Base-by-base conservation (phyloP, 2,113 vertebrate genomes). In the Falco punctatus region DNA sequence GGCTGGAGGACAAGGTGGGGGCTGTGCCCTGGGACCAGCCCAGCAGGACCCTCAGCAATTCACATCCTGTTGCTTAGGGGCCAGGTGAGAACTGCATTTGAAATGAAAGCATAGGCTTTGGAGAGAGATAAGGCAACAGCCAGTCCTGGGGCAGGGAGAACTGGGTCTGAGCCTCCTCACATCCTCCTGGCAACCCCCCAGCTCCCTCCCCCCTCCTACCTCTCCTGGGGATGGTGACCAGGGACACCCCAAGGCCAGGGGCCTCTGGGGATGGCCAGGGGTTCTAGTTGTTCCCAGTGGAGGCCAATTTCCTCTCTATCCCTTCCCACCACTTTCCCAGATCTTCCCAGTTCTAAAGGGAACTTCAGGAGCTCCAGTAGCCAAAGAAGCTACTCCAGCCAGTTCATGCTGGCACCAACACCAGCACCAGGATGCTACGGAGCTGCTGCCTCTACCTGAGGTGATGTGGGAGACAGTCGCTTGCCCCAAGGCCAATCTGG, bases 381-480 rank as follows among this genome's bases (percentile, higher is more conserved):
- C 65, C 62, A 15, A 17, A 28, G 33, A 51, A 18, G 27, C 38
- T 27, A 26, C 49, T 48, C 24, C 15, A 35, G 51, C 16, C 0
- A 0, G 2, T 38, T 32, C 3, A 0, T 24, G 21, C 33, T 15
- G 11, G 49, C 83, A 70, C 13, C 33, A 11, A 11, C 48, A 24
- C 5, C 2, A 16, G 18, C 62, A 65, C 28, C 5, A 0, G 4
- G 22, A 22, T 15, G 6, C 48, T 15, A 0, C 6, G 3, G 72
- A 89, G 57, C 72, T 65, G 46, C 64, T 55, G 84, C 32, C 62
- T n/a, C 35, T 54, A 21, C 42, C 35, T 0, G 0, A 48, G 32
- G 35, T 0, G 8, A 46, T 4, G 10, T 0, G 1, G 40, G 40
- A 57, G 23, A 49, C 49, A 14, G 80, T 54, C 72, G 27, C 73